Conservation (phyloP, 37 sponge, comb jelly and placozoan species). For the Ephydatia muelleri region DNA sequence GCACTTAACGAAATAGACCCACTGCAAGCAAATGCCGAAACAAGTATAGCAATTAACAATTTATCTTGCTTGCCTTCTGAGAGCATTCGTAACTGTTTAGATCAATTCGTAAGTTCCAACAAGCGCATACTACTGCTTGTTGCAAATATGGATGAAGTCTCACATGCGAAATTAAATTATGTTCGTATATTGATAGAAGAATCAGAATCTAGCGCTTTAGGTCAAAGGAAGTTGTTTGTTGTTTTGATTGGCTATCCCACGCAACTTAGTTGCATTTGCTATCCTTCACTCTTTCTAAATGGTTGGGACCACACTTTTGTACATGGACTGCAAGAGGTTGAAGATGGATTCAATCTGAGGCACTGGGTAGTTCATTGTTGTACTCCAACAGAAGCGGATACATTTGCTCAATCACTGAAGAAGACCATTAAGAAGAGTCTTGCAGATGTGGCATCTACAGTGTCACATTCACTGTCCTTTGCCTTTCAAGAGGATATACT, state of each 20-base stretch:
- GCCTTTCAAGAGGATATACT: neutral
- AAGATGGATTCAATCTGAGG: conserved; percentile 37
- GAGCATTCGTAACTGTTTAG: neutral
- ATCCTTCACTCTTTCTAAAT: conserved; percentile 84
- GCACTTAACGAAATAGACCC: neutral
- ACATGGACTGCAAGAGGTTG: conserved; percentile 51
- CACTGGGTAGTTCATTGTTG: conserved; percentile 61
- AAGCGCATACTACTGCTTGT: conserved; percentile 33
- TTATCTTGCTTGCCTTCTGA: neutral
- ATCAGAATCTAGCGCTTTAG: conserved; percentile 40
- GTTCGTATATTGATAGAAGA: conserved; percentile 85
- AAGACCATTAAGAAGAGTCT: neutral
- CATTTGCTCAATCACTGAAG: neutral
- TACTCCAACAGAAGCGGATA: conserved; percentile 3
- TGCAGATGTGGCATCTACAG: neutral
- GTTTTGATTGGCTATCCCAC: conserved; percentile 82
- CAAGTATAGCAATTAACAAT: neutral
- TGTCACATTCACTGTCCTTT: neutral
- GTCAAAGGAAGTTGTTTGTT: conserved; percentile 57
- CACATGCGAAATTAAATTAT: conserved; percentile 66
- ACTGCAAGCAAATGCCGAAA: neutral
- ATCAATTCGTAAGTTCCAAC: conserved; percentile 4
- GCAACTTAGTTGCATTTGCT: conserved; percentile 64
- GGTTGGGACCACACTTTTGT: conserved; percentile 87
- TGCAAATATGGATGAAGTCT: conserved; percentile 61